Base-by-base conservation (phyloP, 2,888 invertebrate species). In the Dugesia japonica region DNA sequence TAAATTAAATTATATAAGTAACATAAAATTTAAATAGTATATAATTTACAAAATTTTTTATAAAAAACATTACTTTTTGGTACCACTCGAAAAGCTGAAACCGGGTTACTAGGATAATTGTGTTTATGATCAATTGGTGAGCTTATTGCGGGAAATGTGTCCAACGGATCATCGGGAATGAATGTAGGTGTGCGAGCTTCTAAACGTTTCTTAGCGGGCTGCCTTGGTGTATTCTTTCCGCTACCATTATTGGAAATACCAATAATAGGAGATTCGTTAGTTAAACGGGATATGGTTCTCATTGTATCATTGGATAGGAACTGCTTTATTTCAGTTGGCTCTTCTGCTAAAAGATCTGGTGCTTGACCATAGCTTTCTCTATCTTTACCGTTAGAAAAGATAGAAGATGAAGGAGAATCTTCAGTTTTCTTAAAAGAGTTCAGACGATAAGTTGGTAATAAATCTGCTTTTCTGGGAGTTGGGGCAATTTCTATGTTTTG, bases 161-260 rank as follows among this genome's bases (percentile, higher is more conserved):
- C 56, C n/a, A 56, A 56, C 17, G 4, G 56, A 56, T 56, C 56
- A 23, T 56, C 56, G n/a, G 56, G 17, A 56, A 56, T 4, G 23
- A 75, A 38, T 56, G 75, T 76, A 0, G 76, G 73, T 38, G 76
- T 76, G 1, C 76, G 28, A 4, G 76, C 76, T 31, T 76, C 76
- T 17, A 76, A 73, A 9, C 76, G 72, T 26, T 76, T 76, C 42
- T 76, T 76, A 20, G 76, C 76, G n/a, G 76, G 76, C 27, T 76
- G 76, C 26, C 76, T 1, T 9, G 76, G 76, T 20, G 73, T 73
- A 42, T 75, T 75, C 28, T 75, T 75, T 4, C 75, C 75, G 26
- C 75, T 75, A 7, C 75, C 75, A 75, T 71, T 75, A 26, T 26
- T 42, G 1, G 42, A 42, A 1, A 75, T 26, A 20, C 42, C 75